phyloP scores from a whole-genome alignment of 2,888 invertebrate species.

The Torymus texanus region DNA sequence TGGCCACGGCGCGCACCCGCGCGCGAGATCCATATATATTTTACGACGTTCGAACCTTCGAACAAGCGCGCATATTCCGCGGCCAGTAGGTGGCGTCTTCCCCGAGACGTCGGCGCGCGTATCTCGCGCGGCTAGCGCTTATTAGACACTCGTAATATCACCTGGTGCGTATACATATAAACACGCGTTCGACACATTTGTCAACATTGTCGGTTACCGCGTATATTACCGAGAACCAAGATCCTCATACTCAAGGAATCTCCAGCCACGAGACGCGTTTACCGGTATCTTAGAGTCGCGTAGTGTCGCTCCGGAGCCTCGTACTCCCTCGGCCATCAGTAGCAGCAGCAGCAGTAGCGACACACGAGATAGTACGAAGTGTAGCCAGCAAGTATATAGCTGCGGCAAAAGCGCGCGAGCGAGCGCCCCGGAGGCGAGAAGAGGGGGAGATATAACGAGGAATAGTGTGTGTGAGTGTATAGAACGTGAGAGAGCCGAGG shows the following conservation, averaged over 20 bases:
- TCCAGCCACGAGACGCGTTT: too few relatives aligned
- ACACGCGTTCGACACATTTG: neutral
- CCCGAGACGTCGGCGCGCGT: constrained; percentile 28
- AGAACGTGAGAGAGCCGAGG: neutral
- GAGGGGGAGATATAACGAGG: neutral
- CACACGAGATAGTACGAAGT: too few relatives aligned
- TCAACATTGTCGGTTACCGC: too few relatives aligned
- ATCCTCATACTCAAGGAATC: too few relatives aligned
- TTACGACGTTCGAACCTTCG: too few relatives aligned
- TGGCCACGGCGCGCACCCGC: neutral
- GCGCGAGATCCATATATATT: neutral
- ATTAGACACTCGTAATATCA: neutral
- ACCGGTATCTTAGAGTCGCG: too few relatives aligned
- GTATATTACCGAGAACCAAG: too few relatives aligned
- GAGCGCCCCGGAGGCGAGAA: neutral
- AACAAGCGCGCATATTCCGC: too few relatives aligned
- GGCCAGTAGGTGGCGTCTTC: constrained; percentile 37
- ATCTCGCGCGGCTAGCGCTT: constrained; percentile 17
- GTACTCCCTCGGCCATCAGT: too few relatives aligned
- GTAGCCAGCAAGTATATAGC: neutral
- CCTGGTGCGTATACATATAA: neutral
- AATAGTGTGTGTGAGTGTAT: neutral
- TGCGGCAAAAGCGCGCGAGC: constrained; percentile 1
- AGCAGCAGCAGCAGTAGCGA: too few relatives aligned
- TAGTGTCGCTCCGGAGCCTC: too few relatives aligned